phyloP scores from a whole-genome alignment of 2,888 invertebrate species.

The Amphipyra berbera region DNA sequence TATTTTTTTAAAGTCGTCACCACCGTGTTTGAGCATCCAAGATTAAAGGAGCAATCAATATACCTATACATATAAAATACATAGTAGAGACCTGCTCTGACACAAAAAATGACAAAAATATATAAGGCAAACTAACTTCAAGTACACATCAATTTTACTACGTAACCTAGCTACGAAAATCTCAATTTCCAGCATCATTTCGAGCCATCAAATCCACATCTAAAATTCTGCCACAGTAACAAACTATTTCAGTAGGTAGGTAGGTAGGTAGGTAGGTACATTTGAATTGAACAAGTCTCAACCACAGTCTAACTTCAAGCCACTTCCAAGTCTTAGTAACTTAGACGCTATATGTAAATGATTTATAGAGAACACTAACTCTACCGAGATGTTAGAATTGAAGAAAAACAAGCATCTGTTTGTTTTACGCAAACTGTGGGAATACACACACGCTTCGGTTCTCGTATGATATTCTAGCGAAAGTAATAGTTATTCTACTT shows the following conservation, averaged over 20 bases:
- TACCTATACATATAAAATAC: too few species aligned
- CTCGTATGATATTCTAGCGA: too few species aligned
- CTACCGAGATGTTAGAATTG: conserved; percentile 27
- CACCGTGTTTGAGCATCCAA: too few species aligned
- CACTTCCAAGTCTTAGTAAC: conserved; percentile 23
- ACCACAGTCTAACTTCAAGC: conserved; percentile 29
- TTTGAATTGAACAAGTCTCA: conserved; percentile 30
- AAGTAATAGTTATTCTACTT: too few species aligned
- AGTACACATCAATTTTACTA: too few species aligned
- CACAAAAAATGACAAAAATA: too few species aligned
- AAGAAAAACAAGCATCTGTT: conserved; percentile 42
- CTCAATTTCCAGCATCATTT: conserved; percentile 7
- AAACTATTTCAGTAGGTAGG: conserved; percentile 16
- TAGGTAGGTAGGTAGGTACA: conserved; percentile 23
- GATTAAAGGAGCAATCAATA: too few species aligned
- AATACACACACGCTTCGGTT: neutral
- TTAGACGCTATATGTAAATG: conserved; percentile 45
- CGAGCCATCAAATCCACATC: conserved; percentile 22
- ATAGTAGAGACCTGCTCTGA: too few species aligned
- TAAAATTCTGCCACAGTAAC: conserved; percentile 29
- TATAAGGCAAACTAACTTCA: too few species aligned
- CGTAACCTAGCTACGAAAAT: conserved; percentile 1
- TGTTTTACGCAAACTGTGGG: conserved; percentile 25
- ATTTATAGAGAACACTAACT: conserved; percentile 46
- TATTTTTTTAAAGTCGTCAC: too few species aligned